These are phyloP conservation scores for Strigops habroptila DNA, from an alignment of 2,113 vertebrate genomes.

Conservation along the genomic window DNA sequence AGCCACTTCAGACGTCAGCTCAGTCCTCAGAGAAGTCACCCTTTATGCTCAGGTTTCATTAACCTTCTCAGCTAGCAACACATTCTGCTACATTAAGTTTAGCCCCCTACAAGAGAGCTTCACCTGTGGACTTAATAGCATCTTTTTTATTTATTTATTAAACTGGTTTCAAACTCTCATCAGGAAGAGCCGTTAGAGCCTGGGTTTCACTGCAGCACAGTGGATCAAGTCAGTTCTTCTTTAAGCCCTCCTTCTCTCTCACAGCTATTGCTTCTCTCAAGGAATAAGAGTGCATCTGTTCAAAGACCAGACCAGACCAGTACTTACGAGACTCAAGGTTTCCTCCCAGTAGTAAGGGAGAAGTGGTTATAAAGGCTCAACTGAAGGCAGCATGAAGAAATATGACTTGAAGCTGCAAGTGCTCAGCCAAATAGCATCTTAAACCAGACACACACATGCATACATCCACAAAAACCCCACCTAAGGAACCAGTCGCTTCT, in stretches of 20 bases:
- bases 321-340: background rate
- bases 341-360: background rate
- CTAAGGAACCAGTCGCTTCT: background rate
- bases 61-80: background rate
- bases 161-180: background rate
- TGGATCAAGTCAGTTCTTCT: background rate
- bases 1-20: background rate
- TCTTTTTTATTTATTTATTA: background rate
- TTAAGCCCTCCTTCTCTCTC: background rate
- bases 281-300: background rate
- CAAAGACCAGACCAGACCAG: background rate
- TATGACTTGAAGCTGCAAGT: background rate
- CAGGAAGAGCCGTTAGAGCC: background rate
- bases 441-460: background rate
- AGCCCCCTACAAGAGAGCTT: background rate
- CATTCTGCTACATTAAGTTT: background rate
- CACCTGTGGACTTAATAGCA: background rate
- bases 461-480: background rate
- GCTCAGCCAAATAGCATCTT: background rate
- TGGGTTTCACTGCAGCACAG: background rate
- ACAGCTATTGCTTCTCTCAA: background rate
- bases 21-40: background rate
- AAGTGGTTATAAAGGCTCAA: background rate
- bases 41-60: background rate
- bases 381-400: background rate